phyloP scores from a whole-genome alignment of 2,113 vertebrate species.

The Daboia siamensis region DNA sequence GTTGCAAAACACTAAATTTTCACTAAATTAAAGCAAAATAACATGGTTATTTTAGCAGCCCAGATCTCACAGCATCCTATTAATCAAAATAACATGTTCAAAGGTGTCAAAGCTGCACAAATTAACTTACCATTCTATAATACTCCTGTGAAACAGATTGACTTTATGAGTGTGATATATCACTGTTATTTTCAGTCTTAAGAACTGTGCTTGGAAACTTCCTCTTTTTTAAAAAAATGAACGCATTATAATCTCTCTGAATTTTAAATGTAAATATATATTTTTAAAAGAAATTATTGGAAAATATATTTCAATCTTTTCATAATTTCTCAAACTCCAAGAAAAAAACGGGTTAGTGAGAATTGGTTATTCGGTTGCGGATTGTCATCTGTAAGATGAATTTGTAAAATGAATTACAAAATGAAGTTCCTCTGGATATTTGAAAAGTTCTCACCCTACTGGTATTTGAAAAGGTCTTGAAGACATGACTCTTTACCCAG shows the following conservation, averaged over 20 bases:
- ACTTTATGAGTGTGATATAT: background rate
- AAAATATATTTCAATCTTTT: background rate
- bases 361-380: background rate
- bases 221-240: background rate
- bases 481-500: background rate
- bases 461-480: background rate
- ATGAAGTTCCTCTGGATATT: background rate
- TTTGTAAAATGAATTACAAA: background rate
- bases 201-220: background rate
- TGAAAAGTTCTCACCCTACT: background rate
- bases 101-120: background rate
- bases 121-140: background rate
- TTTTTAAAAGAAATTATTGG: background rate
- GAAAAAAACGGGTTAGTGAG: background rate
- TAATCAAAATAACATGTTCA: background rate
- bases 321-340: background rate
- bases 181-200: background rate
- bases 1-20: background rate
- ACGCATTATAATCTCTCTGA: background rate
- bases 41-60: background rate
- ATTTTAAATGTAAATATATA: background rate
- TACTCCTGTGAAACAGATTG: background rate
- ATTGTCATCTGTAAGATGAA: background rate
- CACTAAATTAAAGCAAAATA: background rate
- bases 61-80: background rate